phyloP scores from a whole-genome alignment of 2,113 vertebrate genomes.

The Urocolius indicus region DNA sequence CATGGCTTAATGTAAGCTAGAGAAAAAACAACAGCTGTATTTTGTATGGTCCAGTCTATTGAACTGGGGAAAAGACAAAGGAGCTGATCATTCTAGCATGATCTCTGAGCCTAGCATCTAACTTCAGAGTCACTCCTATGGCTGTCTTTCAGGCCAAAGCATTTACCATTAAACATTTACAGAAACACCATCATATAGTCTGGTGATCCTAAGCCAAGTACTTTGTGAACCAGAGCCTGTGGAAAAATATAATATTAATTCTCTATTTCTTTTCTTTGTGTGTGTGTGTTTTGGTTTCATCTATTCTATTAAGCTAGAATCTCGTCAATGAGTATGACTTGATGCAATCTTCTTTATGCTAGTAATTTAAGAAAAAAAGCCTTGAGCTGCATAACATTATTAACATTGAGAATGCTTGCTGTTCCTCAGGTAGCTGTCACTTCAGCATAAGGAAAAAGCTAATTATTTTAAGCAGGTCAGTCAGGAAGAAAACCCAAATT shows the following conservation, averaged over 20 bases:
- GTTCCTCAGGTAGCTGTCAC: constrained; percentile 65
- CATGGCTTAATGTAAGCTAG: accelerated
- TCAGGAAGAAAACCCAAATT: constrained; percentile 29
- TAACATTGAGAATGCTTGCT: constrained; percentile 48
- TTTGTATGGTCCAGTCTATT: background rate
- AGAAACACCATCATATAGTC: background rate
- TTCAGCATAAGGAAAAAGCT: constrained; percentile 49
- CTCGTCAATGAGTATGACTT: constrained; percentile 40
- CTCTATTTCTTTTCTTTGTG: background rate
- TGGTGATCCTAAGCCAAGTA: background rate
- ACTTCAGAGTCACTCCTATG: background rate
- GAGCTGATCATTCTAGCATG: background rate
- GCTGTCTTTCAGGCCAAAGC: background rate
- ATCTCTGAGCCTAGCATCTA: background rate
- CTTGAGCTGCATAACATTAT: constrained; percentile 44
- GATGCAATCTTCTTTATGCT: constrained; percentile 27
- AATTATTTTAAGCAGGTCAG: constrained; percentile 63
- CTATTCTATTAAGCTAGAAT: constrained; percentile 27
- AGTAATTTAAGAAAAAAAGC: constrained; percentile 38
- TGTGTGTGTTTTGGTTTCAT: constrained; percentile 24
- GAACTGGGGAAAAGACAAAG: background rate
- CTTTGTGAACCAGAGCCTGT: background rate
- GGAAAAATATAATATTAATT: background rate
- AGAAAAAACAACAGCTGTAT: background rate
- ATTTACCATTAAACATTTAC: background rate